These are phyloP conservation scores for Meghimatium bilineatum DNA, from an alignment of 2,888 invertebrate genomes.

Conservation along the genomic window DNA sequence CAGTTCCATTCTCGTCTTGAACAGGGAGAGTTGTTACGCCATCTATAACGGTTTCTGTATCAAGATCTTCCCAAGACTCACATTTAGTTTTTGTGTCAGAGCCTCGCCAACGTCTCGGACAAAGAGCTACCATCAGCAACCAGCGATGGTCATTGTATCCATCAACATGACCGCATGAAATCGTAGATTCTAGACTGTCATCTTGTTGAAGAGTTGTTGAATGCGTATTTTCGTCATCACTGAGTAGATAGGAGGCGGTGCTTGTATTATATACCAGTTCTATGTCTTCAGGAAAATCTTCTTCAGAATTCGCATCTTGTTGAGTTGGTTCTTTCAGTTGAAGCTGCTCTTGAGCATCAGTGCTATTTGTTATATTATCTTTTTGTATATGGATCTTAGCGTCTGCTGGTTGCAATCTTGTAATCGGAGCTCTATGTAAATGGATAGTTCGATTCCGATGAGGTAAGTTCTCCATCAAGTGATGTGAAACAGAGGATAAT, in stretches of 20 bases:
- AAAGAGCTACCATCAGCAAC: conserved; percentile 58
- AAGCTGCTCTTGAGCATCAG: not conserved
- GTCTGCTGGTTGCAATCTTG: not conserved
- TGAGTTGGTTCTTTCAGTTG: not conserved
- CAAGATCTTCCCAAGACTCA: conserved; percentile 43
- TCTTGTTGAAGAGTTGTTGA: not conserved
- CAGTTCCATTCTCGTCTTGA: conserved; percentile 60
- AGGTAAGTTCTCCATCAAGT: not conserved
- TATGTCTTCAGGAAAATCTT: too few relatives aligned
- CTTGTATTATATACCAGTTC: too few relatives aligned
- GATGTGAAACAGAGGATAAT: not conserved
- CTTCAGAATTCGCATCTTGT: too few relatives aligned
- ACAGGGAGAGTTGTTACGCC: conserved; percentile 62
- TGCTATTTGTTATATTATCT: not conserved
- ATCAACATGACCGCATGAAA: conserved; percentile 49
- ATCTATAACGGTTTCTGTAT: conserved; percentile 48
- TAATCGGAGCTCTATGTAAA: not conserved
- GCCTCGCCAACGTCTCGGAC: conserved; percentile 54
- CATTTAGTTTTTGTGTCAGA: conserved; percentile 52
- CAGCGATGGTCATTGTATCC: conserved; percentile 54
- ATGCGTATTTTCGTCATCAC: too few relatives aligned
- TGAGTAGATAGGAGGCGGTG: too few relatives aligned
- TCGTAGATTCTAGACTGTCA: not conserved
- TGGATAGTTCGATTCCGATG: not conserved
- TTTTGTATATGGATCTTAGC: not conserved